Conservation (phyloP, 1,140 invertebrate genomes). For the Zaprionus africanus region DNA sequence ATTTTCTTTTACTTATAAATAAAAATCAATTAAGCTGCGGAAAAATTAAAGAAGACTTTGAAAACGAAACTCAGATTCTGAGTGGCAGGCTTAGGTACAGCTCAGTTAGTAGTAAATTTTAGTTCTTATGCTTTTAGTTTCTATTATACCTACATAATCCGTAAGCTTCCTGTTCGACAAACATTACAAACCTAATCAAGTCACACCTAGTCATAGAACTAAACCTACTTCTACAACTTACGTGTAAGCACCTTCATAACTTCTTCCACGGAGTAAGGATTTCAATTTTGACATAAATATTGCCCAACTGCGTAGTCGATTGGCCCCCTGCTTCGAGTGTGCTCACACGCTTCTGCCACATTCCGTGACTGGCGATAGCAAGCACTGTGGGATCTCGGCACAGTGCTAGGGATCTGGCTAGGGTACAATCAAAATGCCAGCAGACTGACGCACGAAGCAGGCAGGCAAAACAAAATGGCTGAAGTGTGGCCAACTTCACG, state of each 20-base stretch:
- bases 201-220: too few species aligned
- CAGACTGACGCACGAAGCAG: conserved; percentile 14
- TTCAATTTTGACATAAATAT: neutral
- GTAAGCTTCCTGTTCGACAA: too few species aligned
- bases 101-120: too few species aligned
- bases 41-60: too few species aligned
- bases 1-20: too few species aligned
- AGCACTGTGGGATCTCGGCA: neutral
- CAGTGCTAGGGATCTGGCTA: neutral
- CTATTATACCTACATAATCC: too few species aligned
- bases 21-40: too few species aligned
- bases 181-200: too few species aligned
- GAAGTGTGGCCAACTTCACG: conserved; percentile 61
- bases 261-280: neutral
- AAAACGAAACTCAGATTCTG: too few species aligned
- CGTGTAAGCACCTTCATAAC: neutral
- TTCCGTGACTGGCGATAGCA: conserved; percentile 43
- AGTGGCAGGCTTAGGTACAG: too few species aligned
- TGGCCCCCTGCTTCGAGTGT: conserved; percentile 7
- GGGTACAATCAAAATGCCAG: conserved; percentile 23
- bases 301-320: neutral
- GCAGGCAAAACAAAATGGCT: conserved; percentile 71
- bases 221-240: too few species aligned
- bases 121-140: too few species aligned
- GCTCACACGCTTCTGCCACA: conserved; percentile 71